phyloP scores from a whole-genome alignment of 2,888 invertebrate species.

The Lithophane socia region DNA sequence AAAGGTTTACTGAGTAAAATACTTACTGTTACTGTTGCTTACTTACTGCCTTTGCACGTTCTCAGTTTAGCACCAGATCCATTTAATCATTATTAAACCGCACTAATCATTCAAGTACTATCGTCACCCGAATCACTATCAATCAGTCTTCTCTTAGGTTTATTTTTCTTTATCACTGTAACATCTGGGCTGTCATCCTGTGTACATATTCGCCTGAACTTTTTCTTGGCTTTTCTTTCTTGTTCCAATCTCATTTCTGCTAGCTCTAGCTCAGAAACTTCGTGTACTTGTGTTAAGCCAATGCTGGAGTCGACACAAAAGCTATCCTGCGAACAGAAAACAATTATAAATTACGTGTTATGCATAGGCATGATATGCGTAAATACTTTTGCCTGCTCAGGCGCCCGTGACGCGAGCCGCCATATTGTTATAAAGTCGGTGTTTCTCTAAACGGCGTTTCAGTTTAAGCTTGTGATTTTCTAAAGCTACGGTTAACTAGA shows the following conservation, averaged over 20 bases:
- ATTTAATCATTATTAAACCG: conserved; percentile 1
- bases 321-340: conserved; percentile 88
- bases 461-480: too few species aligned
- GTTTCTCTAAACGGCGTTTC: too few species aligned
- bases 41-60: neutral
- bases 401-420: too few species aligned
- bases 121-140: conserved; percentile 86
- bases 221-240: conserved; percentile 73
- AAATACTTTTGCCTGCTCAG: too few species aligned
- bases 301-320: conserved; percentile 92
- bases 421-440: too few species aligned
- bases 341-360: neutral
- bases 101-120: conserved; percentile 70
- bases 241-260: conserved; percentile 91
- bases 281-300: conserved; percentile 83
- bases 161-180: conserved; percentile 74
- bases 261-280: conserved; percentile 91
- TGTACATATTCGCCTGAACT: conserved; percentile 57
- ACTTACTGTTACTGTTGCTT: too few species aligned
- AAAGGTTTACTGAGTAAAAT: neutral
- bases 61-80: conserved; percentile 15
- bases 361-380: too few species aligned
- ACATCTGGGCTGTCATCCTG: conserved; percentile 78
- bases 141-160: conserved; percentile 77
- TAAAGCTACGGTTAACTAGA: too few species aligned